These are phyloP conservation scores for Origma solitaria DNA, from an alignment of 2,113 vertebrate species.

Conservation along the genomic window DNA sequence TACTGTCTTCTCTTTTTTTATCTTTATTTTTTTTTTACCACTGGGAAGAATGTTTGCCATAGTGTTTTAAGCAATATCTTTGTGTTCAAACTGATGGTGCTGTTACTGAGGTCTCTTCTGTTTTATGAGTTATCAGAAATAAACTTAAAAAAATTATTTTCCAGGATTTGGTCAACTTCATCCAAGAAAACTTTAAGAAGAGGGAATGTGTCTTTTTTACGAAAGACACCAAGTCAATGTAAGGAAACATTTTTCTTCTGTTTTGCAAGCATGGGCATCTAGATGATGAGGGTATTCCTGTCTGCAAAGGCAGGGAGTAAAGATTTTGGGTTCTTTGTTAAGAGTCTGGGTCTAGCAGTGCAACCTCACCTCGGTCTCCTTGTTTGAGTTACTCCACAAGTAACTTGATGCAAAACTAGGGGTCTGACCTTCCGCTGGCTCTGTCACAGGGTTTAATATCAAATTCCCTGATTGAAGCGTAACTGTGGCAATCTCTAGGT, in stretches of 20 bases:
- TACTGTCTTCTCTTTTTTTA: no score
- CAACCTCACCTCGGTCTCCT: neutral
- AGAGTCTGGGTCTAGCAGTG: neutral
- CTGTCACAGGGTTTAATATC: neutral
- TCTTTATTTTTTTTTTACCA: accelerated
- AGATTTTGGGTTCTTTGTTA: neutral
- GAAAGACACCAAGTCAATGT: conserved; percentile 75
- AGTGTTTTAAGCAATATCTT: neutral
- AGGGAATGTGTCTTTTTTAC: conserved; percentile 78
- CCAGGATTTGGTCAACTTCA: conserved; percentile 75
- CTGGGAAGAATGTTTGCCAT: neutral
- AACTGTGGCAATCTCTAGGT: neutral
- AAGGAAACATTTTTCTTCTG: conserved; percentile 32
- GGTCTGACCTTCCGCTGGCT: neutral
- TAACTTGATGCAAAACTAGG: neutral
- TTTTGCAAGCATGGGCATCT: accelerated
- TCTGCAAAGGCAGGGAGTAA: neutral
- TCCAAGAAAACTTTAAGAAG: conserved; percentile 80
- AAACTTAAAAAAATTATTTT: neutral
- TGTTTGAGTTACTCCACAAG: neutral
- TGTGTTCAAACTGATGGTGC: neutral
- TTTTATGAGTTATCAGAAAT: neutral
- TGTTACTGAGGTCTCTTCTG: neutral
- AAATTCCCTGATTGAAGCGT: neutral
- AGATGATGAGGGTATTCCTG: neutral